Base-by-base conservation (phyloP, 2,113 vertebrate genomes). In the Solea solea region DNA sequence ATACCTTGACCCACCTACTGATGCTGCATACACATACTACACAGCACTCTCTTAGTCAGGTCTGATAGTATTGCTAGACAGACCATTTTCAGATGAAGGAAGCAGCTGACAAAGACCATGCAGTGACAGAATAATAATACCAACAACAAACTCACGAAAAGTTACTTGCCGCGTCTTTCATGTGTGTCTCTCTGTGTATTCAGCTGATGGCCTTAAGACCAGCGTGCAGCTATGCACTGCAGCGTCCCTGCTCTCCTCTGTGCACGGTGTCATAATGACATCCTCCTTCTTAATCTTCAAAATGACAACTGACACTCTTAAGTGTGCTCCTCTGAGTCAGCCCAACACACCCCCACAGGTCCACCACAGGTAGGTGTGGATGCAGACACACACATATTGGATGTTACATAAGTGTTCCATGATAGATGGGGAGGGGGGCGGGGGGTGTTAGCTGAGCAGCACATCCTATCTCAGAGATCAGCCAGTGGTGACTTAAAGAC, bases 261-360 rank as follows among this genome's bases (percentile, higher is more conserved):
- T 82, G 71, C 54, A n/a, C 14, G 0, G 44, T 42, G 55, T n/a
- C 7, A 77, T 44, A 68, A 88, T 51, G 53, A 62, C 75, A 90
- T 87, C 76, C 56, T 64, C n/a, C 28, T 61, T 67, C 75, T 73
- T 89, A 85, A 86, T 90, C 88, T 91, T 89, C 85, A 90, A 90
- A 89, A 87, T 83, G 81, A 88, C 64, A 69, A 72, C 74, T 78
- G 78, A 84, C 65, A 77, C 72, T 89, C 58, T 27, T 56, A 82
- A 83, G 81, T 72, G 65, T 42, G 80, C 85, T 78, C 74, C 82
- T 66, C 50, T 6, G 59, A 48, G 21, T 60, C 34, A 51, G 63
- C 45, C 51, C 64, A 40, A 49, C 52, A 51, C 72, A 71, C 27
- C 63, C 0, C 1, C 21, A 5, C 44, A 46, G 44, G 7, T 72